Percentiles rank a stretch among this genome's conserved stretches.
phyloP scores from a whole-genome alignment of 2,113 vertebrate species.

The Alexandromys fortis region DNA sequence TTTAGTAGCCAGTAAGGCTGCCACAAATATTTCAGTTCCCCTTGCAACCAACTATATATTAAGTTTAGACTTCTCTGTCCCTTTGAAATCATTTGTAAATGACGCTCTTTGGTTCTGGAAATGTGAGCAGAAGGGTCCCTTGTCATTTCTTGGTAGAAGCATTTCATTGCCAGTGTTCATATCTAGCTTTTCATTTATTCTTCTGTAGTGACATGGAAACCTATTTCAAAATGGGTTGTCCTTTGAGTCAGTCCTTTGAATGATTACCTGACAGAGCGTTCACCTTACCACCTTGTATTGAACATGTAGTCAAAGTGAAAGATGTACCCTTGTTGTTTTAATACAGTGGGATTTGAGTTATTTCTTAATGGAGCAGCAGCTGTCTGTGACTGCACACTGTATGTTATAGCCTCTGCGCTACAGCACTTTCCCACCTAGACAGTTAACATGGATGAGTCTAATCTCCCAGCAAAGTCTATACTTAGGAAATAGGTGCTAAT shows the following conservation, averaged over 20 bases:
- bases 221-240: neutral
- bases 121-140: neutral
- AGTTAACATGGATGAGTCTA: too few relatives aligned
- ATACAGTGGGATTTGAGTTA: neutral
- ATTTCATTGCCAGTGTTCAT: slow-evolving; percentile 5
- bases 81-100: slow-evolving; percentile 5
- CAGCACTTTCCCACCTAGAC: too few relatives aligned
- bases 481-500: too few relatives aligned
- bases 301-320: slow-evolving; percentile 23
- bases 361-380: neutral
- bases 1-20: neutral
- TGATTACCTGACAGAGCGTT: neutral
- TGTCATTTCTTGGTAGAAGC: slow-evolving; percentile 1
- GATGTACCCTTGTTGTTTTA: slow-evolving; percentile 14
- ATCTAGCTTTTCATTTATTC: neutral
- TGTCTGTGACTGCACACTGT: too few relatives aligned
- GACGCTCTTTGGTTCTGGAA: slow-evolving; percentile 8
- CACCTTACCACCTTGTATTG: neutral
- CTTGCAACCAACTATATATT: neutral
- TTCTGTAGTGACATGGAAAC: neutral
- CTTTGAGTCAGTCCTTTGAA: neutral
- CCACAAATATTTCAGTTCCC: slow-evolving; percentile 41
- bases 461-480: too few relatives aligned
- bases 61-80: neutral
- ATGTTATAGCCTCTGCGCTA: too few relatives aligned